Evolutionary conservation across 2,888 invertebrate species (phyloP).

Genomic region (Cosmia trapezina): DNA sequence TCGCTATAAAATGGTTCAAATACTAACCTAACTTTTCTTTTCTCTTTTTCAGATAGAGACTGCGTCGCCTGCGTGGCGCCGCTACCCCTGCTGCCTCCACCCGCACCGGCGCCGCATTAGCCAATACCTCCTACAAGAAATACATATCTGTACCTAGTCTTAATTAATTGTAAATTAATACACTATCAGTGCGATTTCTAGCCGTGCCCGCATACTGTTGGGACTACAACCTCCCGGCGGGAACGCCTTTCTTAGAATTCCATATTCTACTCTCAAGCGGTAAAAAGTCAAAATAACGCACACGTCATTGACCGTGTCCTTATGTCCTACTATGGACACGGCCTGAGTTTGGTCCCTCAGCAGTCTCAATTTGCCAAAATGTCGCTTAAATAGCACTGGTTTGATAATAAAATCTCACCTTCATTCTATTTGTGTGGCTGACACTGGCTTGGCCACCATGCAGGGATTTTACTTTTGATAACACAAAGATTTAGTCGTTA

Average conservation of each 20-base stretch:
- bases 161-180: conserved; percentile 19
- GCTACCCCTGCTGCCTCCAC: conserved; percentile 81
- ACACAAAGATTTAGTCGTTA: too few species aligned
- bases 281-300: not conserved
- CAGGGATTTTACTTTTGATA: too few species aligned
- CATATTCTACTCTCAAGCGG: not conserved
- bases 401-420: too few species aligned
- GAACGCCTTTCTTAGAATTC: not conserved
- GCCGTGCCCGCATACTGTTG: conserved; percentile 1
- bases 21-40: not conserved
- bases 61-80: conserved; percentile 87
- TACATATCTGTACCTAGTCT: conserved; percentile 32
- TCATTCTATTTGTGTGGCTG: too few species aligned
- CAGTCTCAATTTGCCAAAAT: too few species aligned
- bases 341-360: too few species aligned
- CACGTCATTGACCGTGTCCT: too few species aligned
- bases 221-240: not conserved
- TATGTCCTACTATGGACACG: too few species aligned
- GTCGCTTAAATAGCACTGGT: too few species aligned
- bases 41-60: conserved; percentile 81
- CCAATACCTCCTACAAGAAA: conserved; percentile 20
- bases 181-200: not conserved
- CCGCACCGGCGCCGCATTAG: conserved; percentile 85
- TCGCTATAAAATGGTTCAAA: not conserved
- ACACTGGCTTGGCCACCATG: too few species aligned